These are phyloP conservation scores for Plebejus melissa DNA, from an alignment of 2,888 invertebrate species.

Conservation along the genomic window DNA sequence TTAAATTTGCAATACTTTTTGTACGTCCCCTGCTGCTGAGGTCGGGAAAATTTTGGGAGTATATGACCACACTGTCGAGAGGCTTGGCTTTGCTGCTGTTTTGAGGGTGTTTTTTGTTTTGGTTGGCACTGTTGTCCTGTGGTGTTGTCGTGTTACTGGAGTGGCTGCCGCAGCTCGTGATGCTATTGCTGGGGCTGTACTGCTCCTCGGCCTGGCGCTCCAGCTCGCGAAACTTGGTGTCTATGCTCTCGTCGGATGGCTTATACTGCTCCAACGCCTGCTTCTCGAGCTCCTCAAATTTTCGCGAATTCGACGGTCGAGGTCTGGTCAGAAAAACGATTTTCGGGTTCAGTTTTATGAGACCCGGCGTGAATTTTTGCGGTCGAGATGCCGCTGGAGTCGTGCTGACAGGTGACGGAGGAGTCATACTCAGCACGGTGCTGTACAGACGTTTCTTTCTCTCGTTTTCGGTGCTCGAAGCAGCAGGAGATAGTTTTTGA, in stretches of 20 bases:
- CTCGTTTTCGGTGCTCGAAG: slow-evolving; percentile 53
- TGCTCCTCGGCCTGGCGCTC: slow-evolving; percentile 84
- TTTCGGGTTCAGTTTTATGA: slow-evolving; percentile 66
- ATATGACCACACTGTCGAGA: slow-evolving; percentile 67
- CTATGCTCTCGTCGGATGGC: slow-evolving; percentile 77
- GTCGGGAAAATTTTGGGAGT: slow-evolving; percentile 73
- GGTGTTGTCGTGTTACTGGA: slow-evolving; percentile 57
- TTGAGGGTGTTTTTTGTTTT: slow-evolving; percentile 46
- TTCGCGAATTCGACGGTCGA: slow-evolving; percentile 57
- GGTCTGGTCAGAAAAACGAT: slow-evolving; percentile 58
- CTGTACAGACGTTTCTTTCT: slow-evolving; percentile 74
- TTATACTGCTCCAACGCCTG: slow-evolving; percentile 81
- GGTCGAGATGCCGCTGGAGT: slow-evolving; percentile 52
- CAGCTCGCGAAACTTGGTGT: slow-evolving; percentile 80
- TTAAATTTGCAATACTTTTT: slow-evolving; percentile 69
- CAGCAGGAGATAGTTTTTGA: slow-evolving; percentile 58
- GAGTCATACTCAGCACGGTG: slow-evolving; percentile 73
- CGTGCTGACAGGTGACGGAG: slow-evolving; percentile 56
- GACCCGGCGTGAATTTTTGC: slow-evolving; percentile 63
- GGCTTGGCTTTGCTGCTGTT: slow-evolving; percentile 69
- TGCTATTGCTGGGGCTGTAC: slow-evolving; percentile 76
- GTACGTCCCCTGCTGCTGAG: slow-evolving; percentile 57
- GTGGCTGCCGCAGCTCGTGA: slow-evolving; percentile 70
- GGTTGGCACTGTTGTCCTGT: slow-evolving; percentile 39
- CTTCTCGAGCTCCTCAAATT: slow-evolving; percentile 78